Evolutionary conservation across 2,113 vertebrate genomes (phyloP).

Genomic region (Toxotes chatareus): DNA sequence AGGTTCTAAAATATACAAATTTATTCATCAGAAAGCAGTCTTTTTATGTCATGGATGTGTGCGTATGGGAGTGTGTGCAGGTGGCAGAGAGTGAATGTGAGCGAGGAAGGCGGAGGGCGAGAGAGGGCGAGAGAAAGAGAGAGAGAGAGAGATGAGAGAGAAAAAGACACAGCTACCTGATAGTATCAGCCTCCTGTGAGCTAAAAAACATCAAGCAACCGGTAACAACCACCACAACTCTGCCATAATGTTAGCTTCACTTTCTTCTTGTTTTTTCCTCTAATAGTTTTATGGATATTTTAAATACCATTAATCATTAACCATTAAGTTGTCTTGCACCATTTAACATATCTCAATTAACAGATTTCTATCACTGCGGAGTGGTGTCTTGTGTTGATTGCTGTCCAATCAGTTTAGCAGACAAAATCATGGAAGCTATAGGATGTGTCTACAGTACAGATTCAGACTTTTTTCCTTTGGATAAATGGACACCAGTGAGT

Average conservation of each 20-base stretch:
- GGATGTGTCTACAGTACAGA: neutral
- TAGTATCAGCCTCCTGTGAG: constrained; percentile 58
- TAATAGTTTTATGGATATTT: constrained; percentile 23
- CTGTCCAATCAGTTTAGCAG: neutral
- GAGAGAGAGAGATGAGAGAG: constrained; percentile 55
- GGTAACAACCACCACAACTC: constrained; percentile 38
- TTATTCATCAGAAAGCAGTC: constrained; percentile 82
- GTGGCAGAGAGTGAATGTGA: constrained; percentile 71
- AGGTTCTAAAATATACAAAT: constrained; percentile 85
- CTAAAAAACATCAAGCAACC: constrained; percentile 56
- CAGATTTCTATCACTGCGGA: neutral
- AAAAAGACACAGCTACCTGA: constrained; percentile 57
- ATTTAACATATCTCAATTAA: neutral
- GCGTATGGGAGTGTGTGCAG: constrained; percentile 70
- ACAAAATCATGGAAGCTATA: neutral
- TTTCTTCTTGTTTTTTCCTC: constrained; percentile 25
- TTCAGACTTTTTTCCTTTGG: constrained; percentile 39
- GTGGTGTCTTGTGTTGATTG: neutral
- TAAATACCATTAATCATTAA: constrained; percentile 18
- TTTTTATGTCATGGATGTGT: constrained; percentile 73
- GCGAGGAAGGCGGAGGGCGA: constrained; percentile 39
- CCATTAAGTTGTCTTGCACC: neutral
- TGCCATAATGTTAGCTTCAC: constrained; percentile 38
- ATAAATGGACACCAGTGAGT: constrained; percentile 67
- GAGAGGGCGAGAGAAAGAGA: constrained; percentile 48